These are phyloP conservation scores for Coluber constrictor DNA, from an alignment of 2,797 vertebrate species.

Conservation along the genomic window DNA sequence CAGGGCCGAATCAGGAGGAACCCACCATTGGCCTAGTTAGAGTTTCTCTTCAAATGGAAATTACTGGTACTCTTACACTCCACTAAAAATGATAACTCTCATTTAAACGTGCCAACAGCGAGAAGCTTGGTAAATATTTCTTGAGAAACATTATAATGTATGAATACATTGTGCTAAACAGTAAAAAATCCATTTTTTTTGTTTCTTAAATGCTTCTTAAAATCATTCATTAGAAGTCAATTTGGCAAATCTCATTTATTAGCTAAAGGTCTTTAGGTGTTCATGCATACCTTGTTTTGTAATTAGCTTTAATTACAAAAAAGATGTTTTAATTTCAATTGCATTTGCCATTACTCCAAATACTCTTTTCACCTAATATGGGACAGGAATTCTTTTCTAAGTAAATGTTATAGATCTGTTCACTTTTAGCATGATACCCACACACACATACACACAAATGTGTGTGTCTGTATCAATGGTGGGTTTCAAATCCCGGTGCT, in stretches of 20 bases:
- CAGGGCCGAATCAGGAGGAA: too few species aligned
- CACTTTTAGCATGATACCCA: neutral
- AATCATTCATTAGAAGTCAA: conserved; percentile 37
- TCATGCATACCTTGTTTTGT: conserved; percentile 30
- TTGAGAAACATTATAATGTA: neutral
- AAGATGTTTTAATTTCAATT: conserved; percentile 52
- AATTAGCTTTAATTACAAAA: conserved; percentile 55
- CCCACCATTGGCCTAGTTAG: neutral
- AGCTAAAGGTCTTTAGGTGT: conserved; percentile 32
- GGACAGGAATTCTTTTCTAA: conserved; percentile 28
- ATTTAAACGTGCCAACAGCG: neutral
- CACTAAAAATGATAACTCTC: neutral
- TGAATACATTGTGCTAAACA: conserved; percentile 9
- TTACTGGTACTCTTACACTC: neutral
- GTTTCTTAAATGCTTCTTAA: conserved; percentile 26
- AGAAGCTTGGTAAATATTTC: neutral
- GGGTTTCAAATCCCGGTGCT: too few species aligned
- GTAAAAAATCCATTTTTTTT: neutral
- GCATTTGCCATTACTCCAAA: conserved; percentile 44
- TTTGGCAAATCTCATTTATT: conserved; percentile 50
- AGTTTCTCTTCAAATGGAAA: neutral
- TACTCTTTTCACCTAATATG: conserved; percentile 49
- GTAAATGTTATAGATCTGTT: conserved; percentile 30
- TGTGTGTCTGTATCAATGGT: too few species aligned
- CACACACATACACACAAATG: too few species aligned